Conservation (phyloP, 1,140 invertebrate genomes). For the Plutomurus gul region DNA sequence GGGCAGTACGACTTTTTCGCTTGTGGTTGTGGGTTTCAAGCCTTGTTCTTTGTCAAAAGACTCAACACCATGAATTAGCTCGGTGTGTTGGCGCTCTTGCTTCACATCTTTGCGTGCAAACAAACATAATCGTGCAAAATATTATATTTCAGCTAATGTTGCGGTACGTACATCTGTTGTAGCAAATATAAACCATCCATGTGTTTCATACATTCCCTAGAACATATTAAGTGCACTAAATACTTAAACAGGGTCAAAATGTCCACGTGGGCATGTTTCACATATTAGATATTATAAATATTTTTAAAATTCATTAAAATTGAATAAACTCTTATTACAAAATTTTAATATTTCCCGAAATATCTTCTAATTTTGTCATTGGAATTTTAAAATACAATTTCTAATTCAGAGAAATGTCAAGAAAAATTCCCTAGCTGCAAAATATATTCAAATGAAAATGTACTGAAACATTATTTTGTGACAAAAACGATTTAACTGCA, state of each 20-base stretch:
- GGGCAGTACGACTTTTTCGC: constrained; percentile 78
- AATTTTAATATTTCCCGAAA: too few relatives aligned
- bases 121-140: constrained; percentile 40
- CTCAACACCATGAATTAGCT: constrained; percentile 74
- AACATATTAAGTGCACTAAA: not conserved
- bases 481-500: too few relatives aligned
- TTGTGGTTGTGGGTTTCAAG: constrained; percentile 74
- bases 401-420: too few relatives aligned
- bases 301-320: not conserved
- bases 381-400: too few relatives aligned
- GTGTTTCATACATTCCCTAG: too few relatives aligned
- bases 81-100: constrained; percentile 73
- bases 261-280: not conserved
- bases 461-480: too few relatives aligned
- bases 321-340: too few relatives aligned
- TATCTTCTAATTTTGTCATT: too few relatives aligned
- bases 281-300: not conserved
- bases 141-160: constrained; percentile 21
- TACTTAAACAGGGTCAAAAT: not conserved
- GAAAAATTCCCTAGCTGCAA: too few relatives aligned
- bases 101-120: constrained; percentile 66
- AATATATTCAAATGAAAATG: too few relatives aligned
- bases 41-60: constrained; percentile 68
- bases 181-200: not conserved
- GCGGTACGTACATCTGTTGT: not conserved